Percentiles rank a stretch among this genome's conserved stretches.
These are phyloP conservation scores for Pterostichus niger DNA, from an alignment of 2,888 invertebrate species.

Conservation along the genomic window DNA sequence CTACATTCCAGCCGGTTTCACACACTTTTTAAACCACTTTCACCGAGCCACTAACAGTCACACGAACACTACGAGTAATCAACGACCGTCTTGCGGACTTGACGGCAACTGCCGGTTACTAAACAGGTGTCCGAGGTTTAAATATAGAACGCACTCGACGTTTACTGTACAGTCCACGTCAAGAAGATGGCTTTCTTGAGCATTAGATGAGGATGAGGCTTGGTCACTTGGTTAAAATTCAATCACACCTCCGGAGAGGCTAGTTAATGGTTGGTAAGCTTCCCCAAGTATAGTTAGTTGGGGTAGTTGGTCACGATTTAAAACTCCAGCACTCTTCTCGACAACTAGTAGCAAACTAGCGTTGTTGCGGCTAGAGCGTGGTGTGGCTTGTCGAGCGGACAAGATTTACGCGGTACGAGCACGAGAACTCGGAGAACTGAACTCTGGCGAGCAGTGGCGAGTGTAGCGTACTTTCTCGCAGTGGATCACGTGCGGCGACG, in stretches of 20 bases:
- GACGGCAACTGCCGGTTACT: background rate
- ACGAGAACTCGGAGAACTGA: too few relatives aligned
- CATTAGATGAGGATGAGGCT: background rate
- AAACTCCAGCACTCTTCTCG: background rate
- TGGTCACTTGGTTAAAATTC: background rate
- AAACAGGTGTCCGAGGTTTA: constrained; percentile 35
- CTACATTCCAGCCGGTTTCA: constrained; percentile 64
- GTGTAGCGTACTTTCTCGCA: constrained; percentile 46
- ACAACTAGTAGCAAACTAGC: constrained; percentile 1
- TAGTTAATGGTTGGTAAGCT: background rate
- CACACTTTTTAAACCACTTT: constrained; percentile 66
- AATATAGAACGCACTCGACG: constrained; percentile 45
- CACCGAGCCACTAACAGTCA: constrained; percentile 42
- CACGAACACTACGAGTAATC: constrained; percentile 19
- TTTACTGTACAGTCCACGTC: constrained; percentile 14
- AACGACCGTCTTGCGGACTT: constrained; percentile 6
- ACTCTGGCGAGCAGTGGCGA: constrained; percentile 1
- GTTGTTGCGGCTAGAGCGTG: background rate
- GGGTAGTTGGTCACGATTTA: too few relatives aligned
- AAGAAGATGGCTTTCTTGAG: background rate
- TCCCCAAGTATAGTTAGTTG: too few relatives aligned
- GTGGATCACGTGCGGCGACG: constrained; percentile 47
- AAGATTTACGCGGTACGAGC: too few relatives aligned
- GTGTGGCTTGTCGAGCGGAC: background rate
- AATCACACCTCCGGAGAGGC: background rate